Base-by-base conservation (phyloP, 2,888 invertebrate species). In the Dilophus febrilis region DNA sequence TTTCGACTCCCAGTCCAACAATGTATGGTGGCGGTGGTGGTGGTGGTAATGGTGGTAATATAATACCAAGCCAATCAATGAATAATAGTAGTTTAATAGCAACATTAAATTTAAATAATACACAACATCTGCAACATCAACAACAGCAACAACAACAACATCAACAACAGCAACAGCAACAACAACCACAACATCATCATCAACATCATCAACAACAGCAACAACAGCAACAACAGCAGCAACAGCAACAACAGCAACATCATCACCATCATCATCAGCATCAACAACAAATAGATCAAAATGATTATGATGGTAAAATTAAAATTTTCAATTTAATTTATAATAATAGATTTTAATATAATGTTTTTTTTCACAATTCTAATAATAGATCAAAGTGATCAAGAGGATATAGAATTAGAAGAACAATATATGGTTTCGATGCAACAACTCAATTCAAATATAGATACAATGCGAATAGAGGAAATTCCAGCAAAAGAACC, bases 401-500 rank as follows among this genome's bases (percentile, higher is more conserved):
- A 72, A 42, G 76, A 73, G 46, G 78, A 78, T 45, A 60, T 68
- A 45, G 74, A 74, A 48, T 74, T 73, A 36, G 76, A 77, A 44
- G 73, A 74, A 44, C 77, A 76, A 48, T 74, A 70, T 53, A 59
- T 70, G 55, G 68, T 64, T 53, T 66, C 64, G 51, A 66, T 63
- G 60, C 66, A 66, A 48, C 74, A 71, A 50, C 72, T 74, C 31
- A 74, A 76, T 57, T 76, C 76, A 26, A 63, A 67, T 49, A 77
- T 78, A 51, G 87, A 88, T 63, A 86, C 85, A 42, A 77, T 77
- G 42, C 73, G 85, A 48, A 78, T 90, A 45, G 88, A 90, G 62
- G 87, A 88, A 66, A 87, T 90, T 53, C 88, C 87, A 50, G 87
- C 90, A 43, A 87, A 88, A 65, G 88, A 90, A 68, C 90, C 88